Percentiles rank a stretch among this genome's conserved stretches.
These are phyloP conservation scores for Drosophila athabasca DNA, from an alignment of 1,140 invertebrate species.

Conservation along the genomic window DNA sequence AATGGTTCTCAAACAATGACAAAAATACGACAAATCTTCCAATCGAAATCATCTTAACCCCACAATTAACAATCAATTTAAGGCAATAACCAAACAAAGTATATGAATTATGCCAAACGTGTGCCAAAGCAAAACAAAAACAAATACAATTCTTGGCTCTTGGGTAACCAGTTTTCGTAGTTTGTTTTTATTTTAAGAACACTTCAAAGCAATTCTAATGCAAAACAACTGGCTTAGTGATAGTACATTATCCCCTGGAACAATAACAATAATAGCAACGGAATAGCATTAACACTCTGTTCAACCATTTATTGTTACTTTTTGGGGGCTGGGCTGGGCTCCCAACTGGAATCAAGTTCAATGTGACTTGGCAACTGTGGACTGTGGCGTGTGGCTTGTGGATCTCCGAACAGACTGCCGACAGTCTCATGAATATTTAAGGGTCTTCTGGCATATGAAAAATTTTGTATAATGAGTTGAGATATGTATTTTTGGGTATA, in stretches of 20 bases:
- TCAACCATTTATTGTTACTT: conserved; percentile 13
- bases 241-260: conserved; percentile 11
- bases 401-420: conserved; percentile 24
- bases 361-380: conserved; percentile 42
- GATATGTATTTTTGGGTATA: conserved; percentile 34
- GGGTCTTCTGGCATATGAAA: conserved; percentile 25
- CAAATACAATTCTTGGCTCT: conserved; percentile 4
- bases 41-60: conserved; percentile 1
- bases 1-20: too few relatives aligned
- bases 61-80: neutral
- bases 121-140: conserved; percentile 35
- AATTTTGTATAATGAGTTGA: conserved; percentile 52
- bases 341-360: conserved; percentile 62
- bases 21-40: neutral
- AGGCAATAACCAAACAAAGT: conserved; percentile 4
- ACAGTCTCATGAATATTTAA: conserved; percentile 64
- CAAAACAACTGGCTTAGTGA: conserved; percentile 36
- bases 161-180: conserved; percentile 25
- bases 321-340: conserved; percentile 54
- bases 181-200: conserved; percentile 13
- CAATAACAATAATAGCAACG: conserved; percentile 42
- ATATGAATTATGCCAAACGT: conserved; percentile 29
- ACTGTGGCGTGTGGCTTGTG: too few relatives aligned
- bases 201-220: conserved; percentile 30
- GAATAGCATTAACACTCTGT: conserved; percentile 24